Conservation (phyloP, 2,888 invertebrate species). For the Dilophus febrilis region DNA sequence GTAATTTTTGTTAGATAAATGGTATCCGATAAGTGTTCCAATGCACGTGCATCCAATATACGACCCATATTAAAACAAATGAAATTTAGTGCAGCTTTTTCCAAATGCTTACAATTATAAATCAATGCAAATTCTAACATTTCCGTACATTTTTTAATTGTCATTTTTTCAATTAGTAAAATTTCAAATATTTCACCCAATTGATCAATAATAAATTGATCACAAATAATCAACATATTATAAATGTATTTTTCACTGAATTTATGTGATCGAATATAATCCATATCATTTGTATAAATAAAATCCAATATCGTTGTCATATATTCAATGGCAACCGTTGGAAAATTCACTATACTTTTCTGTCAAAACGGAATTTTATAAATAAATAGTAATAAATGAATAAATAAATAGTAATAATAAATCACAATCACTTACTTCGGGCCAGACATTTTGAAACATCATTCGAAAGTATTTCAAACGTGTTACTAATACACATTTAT, state of each 20-base stretch:
- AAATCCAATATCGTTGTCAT: constrained; percentile 54
- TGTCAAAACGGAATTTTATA: no score
- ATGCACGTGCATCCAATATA: constrained; percentile 46
- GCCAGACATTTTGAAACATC: constrained; percentile 68
- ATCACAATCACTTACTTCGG: constrained; percentile 35
- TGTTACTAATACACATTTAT: constrained; percentile 65
- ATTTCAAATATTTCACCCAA: constrained; percentile 57
- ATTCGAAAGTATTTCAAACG: constrained; percentile 72
- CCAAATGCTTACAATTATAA: constrained; percentile 59
- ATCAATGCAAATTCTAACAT: constrained; percentile 56
- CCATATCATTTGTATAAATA: constrained; percentile 53
- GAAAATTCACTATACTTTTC: constrained; percentile 16
- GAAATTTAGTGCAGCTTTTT: constrained; percentile 56
- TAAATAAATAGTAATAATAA: no score
- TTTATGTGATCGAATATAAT: constrained; percentile 38
- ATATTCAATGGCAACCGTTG: constrained; percentile 23
- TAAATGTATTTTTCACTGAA: constrained; percentile 52
- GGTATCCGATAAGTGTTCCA: constrained; percentile 44
- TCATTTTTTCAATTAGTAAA: constrained; percentile 44
- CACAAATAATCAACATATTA: constrained; percentile 59
- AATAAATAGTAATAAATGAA: not conserved
- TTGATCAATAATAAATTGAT: constrained; percentile 57
- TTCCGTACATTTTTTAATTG: constrained; percentile 58
- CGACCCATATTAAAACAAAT: constrained; percentile 57
- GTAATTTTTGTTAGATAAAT: constrained; percentile 48